Conservation (phyloP, 2,888 invertebrate genomes). For the Odiellus spinosus region DNA sequence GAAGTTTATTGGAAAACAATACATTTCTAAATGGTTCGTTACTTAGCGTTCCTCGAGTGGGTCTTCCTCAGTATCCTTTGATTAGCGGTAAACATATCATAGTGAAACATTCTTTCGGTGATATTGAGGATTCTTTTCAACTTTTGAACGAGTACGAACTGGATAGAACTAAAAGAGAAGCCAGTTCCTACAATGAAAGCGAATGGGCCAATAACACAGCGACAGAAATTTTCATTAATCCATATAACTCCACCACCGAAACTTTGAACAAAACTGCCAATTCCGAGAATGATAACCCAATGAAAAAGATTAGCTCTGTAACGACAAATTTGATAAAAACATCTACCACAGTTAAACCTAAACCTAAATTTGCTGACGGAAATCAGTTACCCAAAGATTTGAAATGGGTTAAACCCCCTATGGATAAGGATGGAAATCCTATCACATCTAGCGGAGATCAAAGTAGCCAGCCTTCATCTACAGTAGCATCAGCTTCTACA, state of each 20-base stretch:
- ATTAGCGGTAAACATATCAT: neutral
- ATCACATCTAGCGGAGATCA: neutral
- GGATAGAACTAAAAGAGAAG: neutral
- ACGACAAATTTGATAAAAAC: conserved; percentile 16
- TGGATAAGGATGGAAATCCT: neutral
- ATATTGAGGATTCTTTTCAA: too few relatives aligned
- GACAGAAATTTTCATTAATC: neutral
- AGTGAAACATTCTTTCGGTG: neutral
- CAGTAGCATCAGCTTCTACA: neutral
- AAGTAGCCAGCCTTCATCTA: neutral
- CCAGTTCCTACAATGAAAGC: neutral
- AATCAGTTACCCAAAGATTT: conserved; percentile 14
- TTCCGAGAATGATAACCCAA: neutral
- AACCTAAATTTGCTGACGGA: conserved; percentile 1
- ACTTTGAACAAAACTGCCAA: neutral
- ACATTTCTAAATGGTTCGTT: neutral
- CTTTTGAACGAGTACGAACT: too few relatives aligned
- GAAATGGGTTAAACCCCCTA: neutral
- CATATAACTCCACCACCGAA: neutral
- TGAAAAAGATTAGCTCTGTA: conserved; percentile 8
- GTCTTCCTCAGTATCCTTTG: neutral
- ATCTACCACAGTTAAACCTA: conserved; percentile 5
- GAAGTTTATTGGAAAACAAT: neutral
- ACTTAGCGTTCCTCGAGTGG: neutral
- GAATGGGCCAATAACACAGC: neutral